These are phyloP conservation scores for Hirundichthys speculiger DNA, from an alignment of 2,113 vertebrate genomes.

Conservation along the genomic window DNA sequence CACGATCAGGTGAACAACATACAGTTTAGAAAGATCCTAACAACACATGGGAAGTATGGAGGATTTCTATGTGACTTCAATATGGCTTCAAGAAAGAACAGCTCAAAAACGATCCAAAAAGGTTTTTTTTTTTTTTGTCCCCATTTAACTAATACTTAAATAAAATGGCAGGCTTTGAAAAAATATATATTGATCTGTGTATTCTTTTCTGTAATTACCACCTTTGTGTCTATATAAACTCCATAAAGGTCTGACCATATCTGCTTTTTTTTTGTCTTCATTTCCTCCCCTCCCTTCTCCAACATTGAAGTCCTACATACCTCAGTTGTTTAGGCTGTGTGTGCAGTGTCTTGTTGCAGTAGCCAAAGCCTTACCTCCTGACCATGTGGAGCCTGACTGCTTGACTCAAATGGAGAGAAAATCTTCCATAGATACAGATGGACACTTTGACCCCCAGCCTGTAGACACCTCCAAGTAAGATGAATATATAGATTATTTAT, in stretches of 20 bases:
- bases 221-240: neutral
- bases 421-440: conserved; percentile 86
- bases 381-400: conserved; percentile 89
- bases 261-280: neutral
- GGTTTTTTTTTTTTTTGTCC: neutral
- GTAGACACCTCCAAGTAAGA: conserved; percentile 87
- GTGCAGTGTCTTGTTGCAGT: conserved; percentile 89
- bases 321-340: conserved; percentile 87
- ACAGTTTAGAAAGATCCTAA: too few relatives aligned
- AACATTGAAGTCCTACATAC: conserved; percentile 85
- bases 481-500: neutral
- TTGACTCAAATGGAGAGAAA: conserved; percentile 85
- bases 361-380: conserved; percentile 89
- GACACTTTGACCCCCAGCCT: conserved; percentile 91
- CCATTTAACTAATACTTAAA: neutral
- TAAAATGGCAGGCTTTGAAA: neutral
- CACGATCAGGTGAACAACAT: too few relatives aligned
- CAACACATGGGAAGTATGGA: too few relatives aligned
- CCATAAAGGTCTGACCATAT: neutral
- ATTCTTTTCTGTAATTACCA: neutral
- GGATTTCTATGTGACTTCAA: too few relatives aligned
- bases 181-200: neutral
- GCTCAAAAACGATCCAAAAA: too few relatives aligned
- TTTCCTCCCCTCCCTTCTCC: neutral
- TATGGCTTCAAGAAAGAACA: too few relatives aligned